Evolutionary conservation across 2,797 vertebrate genomes (phyloP).

Genomic region (Hemibagrus guttatus): DNA sequence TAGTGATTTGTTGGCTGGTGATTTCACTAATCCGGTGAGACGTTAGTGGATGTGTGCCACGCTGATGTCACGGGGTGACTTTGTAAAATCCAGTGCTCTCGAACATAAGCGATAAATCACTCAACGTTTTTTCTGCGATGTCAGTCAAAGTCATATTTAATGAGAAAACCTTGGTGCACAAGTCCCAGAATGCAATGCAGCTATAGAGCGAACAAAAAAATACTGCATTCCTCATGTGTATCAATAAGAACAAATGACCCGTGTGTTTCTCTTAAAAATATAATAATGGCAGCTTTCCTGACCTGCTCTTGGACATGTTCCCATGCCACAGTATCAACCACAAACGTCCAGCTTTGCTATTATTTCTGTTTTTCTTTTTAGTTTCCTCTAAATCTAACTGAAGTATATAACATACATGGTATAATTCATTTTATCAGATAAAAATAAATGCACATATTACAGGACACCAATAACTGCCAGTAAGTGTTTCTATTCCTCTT

Average conservation of each 20-base stretch:
- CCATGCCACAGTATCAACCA: neutral
- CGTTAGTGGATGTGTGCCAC: neutral
- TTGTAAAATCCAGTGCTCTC: neutral
- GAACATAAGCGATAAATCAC: neutral
- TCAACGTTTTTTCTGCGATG: neutral
- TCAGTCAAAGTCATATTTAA: neutral
- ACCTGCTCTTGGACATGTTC: neutral
- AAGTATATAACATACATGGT: neutral
- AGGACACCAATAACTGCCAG: neutral
- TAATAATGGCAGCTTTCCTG: neutral
- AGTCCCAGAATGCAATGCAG: neutral
- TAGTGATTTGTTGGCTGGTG: neutral
- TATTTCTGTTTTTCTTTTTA: neutral
- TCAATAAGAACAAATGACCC: neutral
- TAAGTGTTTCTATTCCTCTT: neutral
- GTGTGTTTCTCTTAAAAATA: neutral
- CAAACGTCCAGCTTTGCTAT: neutral
- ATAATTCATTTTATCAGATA: neutral
- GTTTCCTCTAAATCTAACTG: neutral
- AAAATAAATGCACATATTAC: constrained; percentile 8
- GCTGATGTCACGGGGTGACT: neutral
- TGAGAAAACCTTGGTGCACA: neutral
- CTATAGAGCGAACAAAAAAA: neutral
- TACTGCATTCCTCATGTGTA: neutral
- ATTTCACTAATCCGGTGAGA: neutral